Base-by-base conservation (phyloP, 2,113 vertebrate species). In the Ifrita kowaldi region DNA sequence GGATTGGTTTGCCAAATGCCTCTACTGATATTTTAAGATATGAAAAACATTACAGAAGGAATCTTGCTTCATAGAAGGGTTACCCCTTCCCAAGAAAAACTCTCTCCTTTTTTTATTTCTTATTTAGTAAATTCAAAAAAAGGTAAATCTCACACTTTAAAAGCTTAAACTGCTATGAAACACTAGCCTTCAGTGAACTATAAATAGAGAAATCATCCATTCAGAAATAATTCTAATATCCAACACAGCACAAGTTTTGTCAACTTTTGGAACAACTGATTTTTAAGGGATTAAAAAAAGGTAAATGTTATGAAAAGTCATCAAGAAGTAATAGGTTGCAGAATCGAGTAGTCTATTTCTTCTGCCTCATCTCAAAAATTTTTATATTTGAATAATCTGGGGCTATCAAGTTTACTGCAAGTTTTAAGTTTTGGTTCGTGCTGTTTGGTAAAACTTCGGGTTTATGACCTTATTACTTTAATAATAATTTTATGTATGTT, bases 341-440 rank as follows among this genome's bases (percentile, higher is more conserved):
- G 46, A 69, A 60, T 60, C 33, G 46, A 60, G 39, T 2, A 60
- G 7, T 33, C 10, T 52, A 32, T 32, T 52, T 52, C 22, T 46
- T 77, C 64, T 46, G 39, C 19, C 64, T 62, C 18, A 33, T 28
- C 28, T 53, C 37, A 52, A 60, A 44, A 27, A 19, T 23, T 52
- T 52, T 37, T 52, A 10, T 18, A 60, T 60, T 68, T 69, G 46
- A 87, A 12, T 37, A 14, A 77, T 19, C 33, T 60, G 27, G 7
- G 10, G 30, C 37, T 23, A 60, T 19, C 3, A 5, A 44, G 27
- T 46, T 60, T 33, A 39, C 9, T 18, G 9, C 22, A 77, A 52
- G 18, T 68, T 59, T 44, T 22, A 76, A 22, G 37, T 60, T 77
- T 39, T 4, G 1, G 28, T 33, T 69, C 0, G 0, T 33, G 12